Percentiles rank a stretch among this genome's conserved stretches.
phyloP scores from a whole-genome alignment of 2,113 vertebrate genomes.

The Ammodytes dubius region DNA sequence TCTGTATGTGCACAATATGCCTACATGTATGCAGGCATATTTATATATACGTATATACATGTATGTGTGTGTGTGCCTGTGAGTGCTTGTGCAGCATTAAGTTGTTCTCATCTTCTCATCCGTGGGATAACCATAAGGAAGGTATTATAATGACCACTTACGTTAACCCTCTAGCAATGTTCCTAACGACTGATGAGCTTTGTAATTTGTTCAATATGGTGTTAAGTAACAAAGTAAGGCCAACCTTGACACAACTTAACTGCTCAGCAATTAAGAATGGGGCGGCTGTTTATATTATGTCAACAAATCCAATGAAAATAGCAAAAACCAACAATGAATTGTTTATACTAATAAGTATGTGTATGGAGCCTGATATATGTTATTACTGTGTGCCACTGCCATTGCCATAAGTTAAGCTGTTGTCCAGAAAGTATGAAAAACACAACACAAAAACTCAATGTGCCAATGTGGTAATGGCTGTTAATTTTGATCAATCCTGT shows the following conservation, averaged over 20 bases:
- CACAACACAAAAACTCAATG: neutral
- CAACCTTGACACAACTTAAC: slow-evolving; percentile 10
- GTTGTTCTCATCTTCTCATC: slow-evolving; percentile 37
- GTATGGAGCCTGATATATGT: neutral
- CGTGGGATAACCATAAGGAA: slow-evolving; percentile 51
- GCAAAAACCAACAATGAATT: neutral
- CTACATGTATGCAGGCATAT: neutral
- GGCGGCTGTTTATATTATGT: neutral
- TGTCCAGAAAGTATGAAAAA: neutral
- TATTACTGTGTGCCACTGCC: neutral
- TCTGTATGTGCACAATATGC: neutral
- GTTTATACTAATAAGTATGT: neutral
- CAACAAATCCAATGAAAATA: neutral
- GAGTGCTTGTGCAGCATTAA: slow-evolving; percentile 23
- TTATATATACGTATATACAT: neutral
- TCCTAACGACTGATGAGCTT: slow-evolving; percentile 52
- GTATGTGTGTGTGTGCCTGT: neutral
- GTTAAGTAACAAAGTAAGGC: slow-evolving; percentile 29
- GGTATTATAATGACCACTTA: slow-evolving; percentile 62
- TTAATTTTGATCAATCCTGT: neutral
- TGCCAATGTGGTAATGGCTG: neutral
- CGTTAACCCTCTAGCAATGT: slow-evolving; percentile 44
- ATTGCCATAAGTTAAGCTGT: neutral
- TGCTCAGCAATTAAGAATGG: neutral
- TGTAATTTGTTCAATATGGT: slow-evolving; percentile 61